Evolutionary conservation across 2,113 vertebrate species (phyloP), one percentile per base, ranked within the genome.

Genomic region (Leucoraja erinaceus): DNA sequence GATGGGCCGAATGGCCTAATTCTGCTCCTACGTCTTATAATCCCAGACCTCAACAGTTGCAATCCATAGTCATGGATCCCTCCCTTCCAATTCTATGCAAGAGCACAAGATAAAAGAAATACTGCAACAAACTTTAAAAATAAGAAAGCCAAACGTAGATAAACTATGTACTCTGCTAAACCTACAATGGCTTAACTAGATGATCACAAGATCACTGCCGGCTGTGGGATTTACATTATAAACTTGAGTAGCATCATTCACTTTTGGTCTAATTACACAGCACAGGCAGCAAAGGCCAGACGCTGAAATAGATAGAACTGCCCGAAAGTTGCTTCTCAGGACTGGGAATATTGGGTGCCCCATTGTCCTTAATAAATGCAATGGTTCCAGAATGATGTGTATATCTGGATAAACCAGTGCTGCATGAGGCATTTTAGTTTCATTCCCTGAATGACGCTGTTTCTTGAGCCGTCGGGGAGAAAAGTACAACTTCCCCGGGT

Each of bases 171-270:
- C n/a, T 33, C 75, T 77, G 16, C n/a, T 33, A 77, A 77, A 12
- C 2, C n/a, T 9, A 0, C 12, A 10, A 9, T 77, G 10, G n/a
- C 7, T 77, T 77, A 33, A 33, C n/a, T 77, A n/a, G 20, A 47
- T 3, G 61, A 61, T 88, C 38, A 66, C 31, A n/a, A n/a, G 63
- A 18, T 63, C n/a, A 88, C 59, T 18, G 83, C 22, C 28, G 31
- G 16, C 63, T 88, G n/a, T 63, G 61, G 83, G 59, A 88, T 63
- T 88, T n/a, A 31, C 22, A 88, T 88, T 16, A 88, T 88, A n/a
- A 63, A 88, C 59, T 56, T 25, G 54, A 11, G 59, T 86, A 61
- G 25, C n/a, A n/a, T 0, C 28, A 63, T 88, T 61, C n/a, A 25
- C 11, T 28, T 31, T 66, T 5, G 7, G 79, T 28, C 83, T 1